These are phyloP conservation scores for Leptopilina clavipes DNA, from an alignment of 1,140 invertebrate genomes.

Conservation along the genomic window DNA sequence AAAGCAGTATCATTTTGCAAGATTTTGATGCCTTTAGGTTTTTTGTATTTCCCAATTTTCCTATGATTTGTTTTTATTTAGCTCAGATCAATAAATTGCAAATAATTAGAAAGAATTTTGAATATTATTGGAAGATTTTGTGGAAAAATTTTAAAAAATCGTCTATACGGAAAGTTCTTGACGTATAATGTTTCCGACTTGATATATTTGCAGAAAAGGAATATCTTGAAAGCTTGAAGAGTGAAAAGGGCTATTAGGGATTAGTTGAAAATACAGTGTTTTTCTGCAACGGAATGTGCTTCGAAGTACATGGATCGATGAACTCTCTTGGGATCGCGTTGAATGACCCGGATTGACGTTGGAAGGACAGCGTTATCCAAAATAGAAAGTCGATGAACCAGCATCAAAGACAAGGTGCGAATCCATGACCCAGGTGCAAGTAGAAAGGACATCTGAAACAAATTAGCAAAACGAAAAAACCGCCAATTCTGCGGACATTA, in stretches of 20 bases:
- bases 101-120: too few relatives aligned
- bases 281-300: conserved; percentile 26
- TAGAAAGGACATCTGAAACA: background rate
- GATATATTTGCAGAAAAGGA: background rate
- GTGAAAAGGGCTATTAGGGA: conserved; percentile 13
- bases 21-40: too few relatives aligned
- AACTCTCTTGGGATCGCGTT: conserved; percentile 20
- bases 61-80: too few relatives aligned
- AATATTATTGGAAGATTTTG: too few relatives aligned
- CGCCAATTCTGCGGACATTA: too few relatives aligned
- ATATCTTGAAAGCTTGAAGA: background rate
- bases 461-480: background rate
- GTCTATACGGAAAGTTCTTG: too few relatives aligned
- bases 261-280: conserved; percentile 2
- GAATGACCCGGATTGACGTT: conserved; percentile 29
- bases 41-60: too few relatives aligned
- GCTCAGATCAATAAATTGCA: too few relatives aligned
- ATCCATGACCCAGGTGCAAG: background rate
- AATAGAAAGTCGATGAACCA: conserved; percentile 31
- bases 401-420: conserved; percentile 20
- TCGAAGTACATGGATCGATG: conserved; percentile 22
- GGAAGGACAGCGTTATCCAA: background rate
- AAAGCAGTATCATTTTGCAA: too few relatives aligned
- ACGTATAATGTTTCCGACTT: background rate
- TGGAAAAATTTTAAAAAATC: too few relatives aligned